Conservation (phyloP, 2,888 invertebrate genomes). For the Hypercompe scribonia region DNA sequence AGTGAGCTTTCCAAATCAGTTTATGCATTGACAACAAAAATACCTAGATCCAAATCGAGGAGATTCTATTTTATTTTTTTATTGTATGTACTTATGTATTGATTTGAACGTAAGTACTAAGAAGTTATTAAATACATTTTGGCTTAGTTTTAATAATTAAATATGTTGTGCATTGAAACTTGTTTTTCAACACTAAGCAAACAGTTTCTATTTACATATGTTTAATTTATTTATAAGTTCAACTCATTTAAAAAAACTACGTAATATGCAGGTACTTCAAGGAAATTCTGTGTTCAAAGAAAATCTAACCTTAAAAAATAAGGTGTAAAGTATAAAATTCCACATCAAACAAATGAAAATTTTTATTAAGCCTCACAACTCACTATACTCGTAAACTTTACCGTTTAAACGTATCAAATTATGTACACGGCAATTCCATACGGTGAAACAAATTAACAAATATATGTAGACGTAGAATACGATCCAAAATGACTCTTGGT, state of each 20-base stretch:
- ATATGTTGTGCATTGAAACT: conserved; percentile 6
- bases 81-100: neutral
- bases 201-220: conserved; percentile 18
- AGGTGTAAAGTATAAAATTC: conserved; percentile 23
- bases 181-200: conserved; percentile 14
- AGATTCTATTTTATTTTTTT: neutral
- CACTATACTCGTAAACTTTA: conserved; percentile 41
- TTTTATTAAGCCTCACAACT: conserved; percentile 33
- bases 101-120: neutral
- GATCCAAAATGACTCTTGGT: conserved; percentile 44
- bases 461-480: conserved; percentile 22
- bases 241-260: conserved; percentile 37
- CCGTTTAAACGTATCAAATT: conserved; percentile 56
- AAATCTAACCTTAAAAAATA: conserved; percentile 15
- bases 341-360: conserved; percentile 18
- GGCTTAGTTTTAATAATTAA: conserved; percentile 1
- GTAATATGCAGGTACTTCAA: conserved; percentile 37
- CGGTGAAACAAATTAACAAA: conserved; percentile 43
- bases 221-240: conserved; percentile 29
- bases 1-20: too few relatives aligned
- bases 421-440: conserved; percentile 51
- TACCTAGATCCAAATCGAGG: too few relatives aligned
- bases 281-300: conserved; percentile 26
- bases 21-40: too few relatives aligned
- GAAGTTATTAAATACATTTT: neutral